These are phyloP conservation scores for Epinotia ramella DNA, from an alignment of 2,888 invertebrate genomes.

Conservation along the genomic window DNA sequence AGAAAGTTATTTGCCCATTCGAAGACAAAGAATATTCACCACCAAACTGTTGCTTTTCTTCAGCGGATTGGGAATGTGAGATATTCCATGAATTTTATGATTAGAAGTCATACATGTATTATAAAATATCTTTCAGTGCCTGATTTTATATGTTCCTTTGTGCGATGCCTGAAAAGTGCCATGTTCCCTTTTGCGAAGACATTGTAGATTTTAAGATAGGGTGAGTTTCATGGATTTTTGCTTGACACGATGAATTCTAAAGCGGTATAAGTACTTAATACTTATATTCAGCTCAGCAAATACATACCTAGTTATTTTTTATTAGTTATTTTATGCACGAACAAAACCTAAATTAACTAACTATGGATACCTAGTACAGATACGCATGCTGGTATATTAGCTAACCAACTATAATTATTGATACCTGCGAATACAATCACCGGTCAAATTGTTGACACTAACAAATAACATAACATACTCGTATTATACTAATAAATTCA, in stretches of 20 bases:
- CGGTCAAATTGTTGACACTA: no score
- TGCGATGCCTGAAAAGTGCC: background rate
- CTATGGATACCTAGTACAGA: no score
- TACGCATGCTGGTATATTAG: background rate
- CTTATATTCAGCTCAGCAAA: background rate
- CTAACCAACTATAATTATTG: background rate
- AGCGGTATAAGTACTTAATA: no score
- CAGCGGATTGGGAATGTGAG: background rate
- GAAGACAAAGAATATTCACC: conserved; percentile 9
- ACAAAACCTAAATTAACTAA: background rate
- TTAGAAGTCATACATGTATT: background rate
- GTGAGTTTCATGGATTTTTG: background rate
- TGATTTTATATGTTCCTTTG: conserved; percentile 18
- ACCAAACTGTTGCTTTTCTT: conserved; percentile 28
- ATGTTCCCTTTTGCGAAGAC: background rate
- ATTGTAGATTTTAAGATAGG: background rate
- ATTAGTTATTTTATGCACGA: background rate
- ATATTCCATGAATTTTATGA: background rate
- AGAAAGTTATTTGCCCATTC: background rate
- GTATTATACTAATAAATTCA: background rate
- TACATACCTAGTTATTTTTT: no score
- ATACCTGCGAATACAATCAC: no score
- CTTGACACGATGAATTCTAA: background rate
- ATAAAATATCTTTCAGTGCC: background rate
- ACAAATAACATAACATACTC: background rate